Evolutionary conservation across 2,797 vertebrate genomes (phyloP), one percentile per base, ranked within the genome.

Genomic region (Poeciliopsis presidionis): DNA sequence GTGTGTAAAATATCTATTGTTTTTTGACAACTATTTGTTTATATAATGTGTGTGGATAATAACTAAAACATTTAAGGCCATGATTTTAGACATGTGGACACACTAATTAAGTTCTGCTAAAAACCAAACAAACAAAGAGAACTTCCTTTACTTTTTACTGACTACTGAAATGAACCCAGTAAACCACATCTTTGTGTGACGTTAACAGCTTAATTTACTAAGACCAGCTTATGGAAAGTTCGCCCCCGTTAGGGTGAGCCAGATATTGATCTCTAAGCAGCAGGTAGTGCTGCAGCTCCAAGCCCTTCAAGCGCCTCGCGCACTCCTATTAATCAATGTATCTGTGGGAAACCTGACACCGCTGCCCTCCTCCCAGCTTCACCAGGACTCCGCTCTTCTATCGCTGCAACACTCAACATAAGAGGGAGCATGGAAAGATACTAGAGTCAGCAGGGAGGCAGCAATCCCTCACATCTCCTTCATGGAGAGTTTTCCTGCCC

Each of bases 301-400:
- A 75, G 81, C 59, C 78, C 78, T 76, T 85, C 74, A 75, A 69
- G 81, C 78, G 69, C 78, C 79, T 71, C 12, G 28, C 33, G 25
- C 77, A 70, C 72, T 72, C 13, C 36, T 86, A 88, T 88, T 72
- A 88, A 90, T 93, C 88, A 88, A 81, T 78, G 71, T 9, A 78
- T 90, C 83, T 81, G 80, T 89, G 81, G 82, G 87, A 86, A 90
- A 86, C 84, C 28, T 79, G 87, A 89, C 81, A 84, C 85, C 30
- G 41, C 81, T 78, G 79, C 53, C 77, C 81, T 86, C 76, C 81
- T 75, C 71, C 76, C 72, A 81, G 81, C 81, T 81, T 84, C 74
- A 84, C 74, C 79, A 86, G 61, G 79, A 69, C 45, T 49, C 59
- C 72, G 59, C 59, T 79, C 74, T 7, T 72, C 74, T n/a, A 45